Base-by-base conservation (phyloP, 2,888 invertebrate species). In the Spisula solida region DNA sequence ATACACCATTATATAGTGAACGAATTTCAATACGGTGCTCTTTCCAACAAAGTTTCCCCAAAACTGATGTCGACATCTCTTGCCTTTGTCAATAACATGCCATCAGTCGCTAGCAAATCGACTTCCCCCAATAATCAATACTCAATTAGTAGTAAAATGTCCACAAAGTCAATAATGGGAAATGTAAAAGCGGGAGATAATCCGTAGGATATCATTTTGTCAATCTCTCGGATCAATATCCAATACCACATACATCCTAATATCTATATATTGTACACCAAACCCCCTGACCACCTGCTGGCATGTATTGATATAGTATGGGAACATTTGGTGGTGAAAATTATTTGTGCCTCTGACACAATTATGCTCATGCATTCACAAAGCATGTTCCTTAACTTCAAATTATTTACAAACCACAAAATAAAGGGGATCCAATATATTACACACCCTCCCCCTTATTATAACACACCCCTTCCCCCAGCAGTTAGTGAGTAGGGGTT, bases 81-180 rank as follows among this genome's bases (percentile, higher is more conserved):
- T 80, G n/a, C 34, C 48, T 75, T 85, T 79, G 48, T 56, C 34
- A 56, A 16, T 5, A 56, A 78, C 75, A 85, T 85, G 51, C 78
- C 85, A 85, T 85, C 56, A 85, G 78, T 85, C 25, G 16, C 12
- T 34, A 31, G 75, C 25, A 75, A 41, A 78, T 29, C 79, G 31
- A 48, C 31, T 41, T 34, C 18, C n/a, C 31, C 75, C 85, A 85
- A 85, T 85, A 85, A 85, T 85, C 85, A 75, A 85, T 85, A 85
- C 34, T 79, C 85, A 85, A 85, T 85, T 85, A 79, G 85, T 31
- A 34, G 78, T 48, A 34, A 78, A 85, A 79, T 51, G 78, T 55
- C 60, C 41, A 56, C 56, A 56, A 85, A 85, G 85, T 85, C 85
- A 85, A 85, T 85, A 85, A 29, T 34, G 31, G 60, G 16, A 4